Evolutionary conservation across 1,140 invertebrate species (phyloP).

Genomic region (Euwallacea fornicatus): DNA sequence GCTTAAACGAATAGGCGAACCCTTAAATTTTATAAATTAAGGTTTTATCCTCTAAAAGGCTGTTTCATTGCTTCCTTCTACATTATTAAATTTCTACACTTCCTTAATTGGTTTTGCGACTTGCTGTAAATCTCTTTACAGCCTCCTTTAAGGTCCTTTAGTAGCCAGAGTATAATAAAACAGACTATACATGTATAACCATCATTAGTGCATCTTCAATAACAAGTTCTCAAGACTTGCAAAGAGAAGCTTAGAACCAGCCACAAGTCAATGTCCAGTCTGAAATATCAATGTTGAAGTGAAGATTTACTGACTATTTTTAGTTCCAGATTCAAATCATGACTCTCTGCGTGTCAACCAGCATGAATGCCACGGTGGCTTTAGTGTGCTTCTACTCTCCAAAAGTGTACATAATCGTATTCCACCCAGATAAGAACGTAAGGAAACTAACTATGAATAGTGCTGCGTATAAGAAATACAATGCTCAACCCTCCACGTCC

Average conservation of each 20-base stretch:
- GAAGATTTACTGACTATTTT: background rate
- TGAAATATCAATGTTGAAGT: too few relatives aligned
- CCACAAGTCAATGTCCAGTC: too few relatives aligned
- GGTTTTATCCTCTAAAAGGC: conserved; percentile 1
- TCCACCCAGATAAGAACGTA: conserved; percentile 69
- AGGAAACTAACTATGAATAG: conserved; percentile 56
- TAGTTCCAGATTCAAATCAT: conserved; percentile 67
- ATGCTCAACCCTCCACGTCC: conserved; percentile 45
- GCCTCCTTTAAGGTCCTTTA: background rate
- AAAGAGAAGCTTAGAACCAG: too few relatives aligned
- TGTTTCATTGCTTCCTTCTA: background rate
- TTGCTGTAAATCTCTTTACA: background rate
- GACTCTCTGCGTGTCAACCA: conserved; percentile 72
- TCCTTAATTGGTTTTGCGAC: conserved; percentile 3
- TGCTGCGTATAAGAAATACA: conserved; percentile 54
- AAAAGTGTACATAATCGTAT: conserved; percentile 73
- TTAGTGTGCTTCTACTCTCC: conserved; percentile 73
- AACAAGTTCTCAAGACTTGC: too few relatives aligned
- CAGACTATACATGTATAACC: background rate
- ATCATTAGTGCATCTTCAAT: too few relatives aligned
- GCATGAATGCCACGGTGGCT: conserved; percentile 70
- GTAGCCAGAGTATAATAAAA: background rate
- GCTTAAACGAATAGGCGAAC: background rate
- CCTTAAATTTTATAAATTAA: conserved; percentile 4
- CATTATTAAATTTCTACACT: conserved; percentile 8